A percentile compares a stretch with the other conserved stretches of the same genome.
Conservation (phyloP, 2,888 invertebrate species). For the Ormyrus pomaceus region DNA sequence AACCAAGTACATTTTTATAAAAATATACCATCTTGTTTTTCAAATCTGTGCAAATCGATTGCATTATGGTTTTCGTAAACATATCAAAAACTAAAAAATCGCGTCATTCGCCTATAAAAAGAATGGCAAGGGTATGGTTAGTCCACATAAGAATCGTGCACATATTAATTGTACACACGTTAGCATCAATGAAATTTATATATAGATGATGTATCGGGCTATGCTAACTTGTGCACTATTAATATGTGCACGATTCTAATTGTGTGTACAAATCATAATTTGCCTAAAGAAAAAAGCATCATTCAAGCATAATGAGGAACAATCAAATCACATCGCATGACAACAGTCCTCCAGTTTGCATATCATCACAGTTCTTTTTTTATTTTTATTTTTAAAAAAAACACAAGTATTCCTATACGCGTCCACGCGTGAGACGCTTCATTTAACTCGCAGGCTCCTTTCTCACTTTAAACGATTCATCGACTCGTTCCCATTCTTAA, state of each 20-base stretch:
- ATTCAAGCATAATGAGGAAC: constrained; percentile 36
- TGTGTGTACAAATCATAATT: too few species aligned
- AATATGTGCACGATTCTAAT: too few species aligned
- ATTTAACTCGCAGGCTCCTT: constrained; percentile 12
- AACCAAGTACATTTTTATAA: constrained; percentile 10
- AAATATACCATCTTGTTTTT: constrained; percentile 6
- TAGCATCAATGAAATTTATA: too few species aligned
- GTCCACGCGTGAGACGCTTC: constrained; percentile 15
- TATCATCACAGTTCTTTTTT: constrained; percentile 44
- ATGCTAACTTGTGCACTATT: too few species aligned
- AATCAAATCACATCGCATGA: constrained; percentile 42
- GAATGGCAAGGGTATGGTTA: too few species aligned
- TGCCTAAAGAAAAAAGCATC: background rate
- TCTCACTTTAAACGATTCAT: constrained; percentile 7
- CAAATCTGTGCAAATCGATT: background rate
- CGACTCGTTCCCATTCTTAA: constrained; percentile 18
- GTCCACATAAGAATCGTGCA: too few species aligned
- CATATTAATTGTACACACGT: too few species aligned
- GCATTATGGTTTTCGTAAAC: constrained; percentile 4
- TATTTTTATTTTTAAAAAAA: background rate
- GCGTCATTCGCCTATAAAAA: background rate
- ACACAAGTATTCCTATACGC: constrained; percentile 20
- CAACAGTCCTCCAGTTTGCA: constrained; percentile 29
- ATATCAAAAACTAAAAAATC: constrained; percentile 28
- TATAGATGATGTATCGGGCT: too few species aligned